A percentile compares a stretch with the other conserved stretches of the same genome.
Conservation (phyloP, 1,140 invertebrate species). For the Drosophila ananassae region DNA sequence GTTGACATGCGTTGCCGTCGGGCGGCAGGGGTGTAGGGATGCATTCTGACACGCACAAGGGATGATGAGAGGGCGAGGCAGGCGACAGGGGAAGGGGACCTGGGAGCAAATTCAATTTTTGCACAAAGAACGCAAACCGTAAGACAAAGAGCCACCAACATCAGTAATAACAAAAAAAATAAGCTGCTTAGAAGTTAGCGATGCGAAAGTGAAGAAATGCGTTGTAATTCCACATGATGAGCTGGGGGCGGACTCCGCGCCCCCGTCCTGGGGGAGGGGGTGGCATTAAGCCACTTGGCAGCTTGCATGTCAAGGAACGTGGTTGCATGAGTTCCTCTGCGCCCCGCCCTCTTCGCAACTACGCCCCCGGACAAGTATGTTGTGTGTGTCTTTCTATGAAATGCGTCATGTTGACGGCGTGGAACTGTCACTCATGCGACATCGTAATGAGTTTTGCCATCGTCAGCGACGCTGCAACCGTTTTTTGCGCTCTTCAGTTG, state of each 20-base stretch:
- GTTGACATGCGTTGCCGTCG: slow-evolving; percentile 80
- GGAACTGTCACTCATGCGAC: slow-evolving; percentile 78
- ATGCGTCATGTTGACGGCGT: slow-evolving; percentile 80
- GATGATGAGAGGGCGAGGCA: neutral
- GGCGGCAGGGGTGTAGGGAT: slow-evolving; percentile 57
- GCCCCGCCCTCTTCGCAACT: neutral
- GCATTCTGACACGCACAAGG: slow-evolving; percentile 71
- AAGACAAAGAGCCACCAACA: slow-evolving; percentile 19
- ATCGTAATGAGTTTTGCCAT: slow-evolving; percentile 76
- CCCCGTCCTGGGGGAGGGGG: slow-evolving; percentile 14
- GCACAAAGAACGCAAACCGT: slow-evolving; percentile 46
- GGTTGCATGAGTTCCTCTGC: slow-evolving; percentile 46
- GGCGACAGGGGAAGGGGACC: slow-evolving; percentile 3
- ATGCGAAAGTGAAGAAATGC: slow-evolving; percentile 81
- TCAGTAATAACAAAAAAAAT: slow-evolving; percentile 73
- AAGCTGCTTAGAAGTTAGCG: slow-evolving; percentile 77
- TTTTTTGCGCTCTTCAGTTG: neutral
- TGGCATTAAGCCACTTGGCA: slow-evolving; percentile 61
- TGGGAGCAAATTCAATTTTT: slow-evolving; percentile 71
- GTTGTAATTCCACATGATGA: slow-evolving; percentile 67
- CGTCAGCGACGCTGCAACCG: slow-evolving; percentile 27
- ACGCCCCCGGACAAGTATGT: neutral
- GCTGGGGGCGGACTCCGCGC: neutral
- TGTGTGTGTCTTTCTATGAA: slow-evolving; percentile 62
- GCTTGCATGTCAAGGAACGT: slow-evolving; percentile 46